A percentile compares a stretch with the other conserved stretches of the same genome.
phyloP scores from a whole-genome alignment of 2,113 vertebrate species.

The Procapra przewalskii region DNA sequence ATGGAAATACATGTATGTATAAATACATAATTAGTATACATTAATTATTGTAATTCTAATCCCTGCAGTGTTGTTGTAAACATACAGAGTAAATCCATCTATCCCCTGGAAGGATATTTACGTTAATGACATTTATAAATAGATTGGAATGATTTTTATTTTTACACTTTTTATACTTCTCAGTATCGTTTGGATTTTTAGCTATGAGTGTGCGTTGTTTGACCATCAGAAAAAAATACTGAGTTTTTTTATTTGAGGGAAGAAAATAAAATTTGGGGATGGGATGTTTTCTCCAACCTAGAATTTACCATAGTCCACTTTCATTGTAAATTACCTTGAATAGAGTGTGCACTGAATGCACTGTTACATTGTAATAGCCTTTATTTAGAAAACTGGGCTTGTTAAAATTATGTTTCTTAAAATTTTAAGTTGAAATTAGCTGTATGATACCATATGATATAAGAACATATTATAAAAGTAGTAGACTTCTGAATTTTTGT shows the following conservation, averaged over 20 bases:
- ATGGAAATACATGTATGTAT: neutral
- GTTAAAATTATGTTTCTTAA: conserved; percentile 11
- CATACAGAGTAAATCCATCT: neutral
- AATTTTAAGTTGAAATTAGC: conserved; percentile 33
- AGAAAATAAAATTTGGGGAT: neutral
- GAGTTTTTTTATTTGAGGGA: neutral
- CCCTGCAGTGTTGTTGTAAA: neutral
- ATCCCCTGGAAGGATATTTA: neutral
- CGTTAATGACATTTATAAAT: conserved; percentile 15
- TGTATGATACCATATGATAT: neutral
- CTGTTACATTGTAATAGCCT: neutral
- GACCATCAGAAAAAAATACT: neutral
- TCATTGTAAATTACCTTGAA: neutral
- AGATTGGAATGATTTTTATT: conserved; percentile 2
- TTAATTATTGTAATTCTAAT: neutral
- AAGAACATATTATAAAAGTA: neutral
- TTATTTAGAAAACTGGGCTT: conserved; percentile 28
- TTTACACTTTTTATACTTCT: neutral
- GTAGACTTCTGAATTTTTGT: neutral
- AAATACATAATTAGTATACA: neutral
- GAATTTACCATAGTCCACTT: neutral
- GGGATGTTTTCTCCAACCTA: neutral
- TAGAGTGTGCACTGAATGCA: neutral
- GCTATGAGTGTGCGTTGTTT: neutral
- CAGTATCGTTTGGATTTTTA: conserved; percentile 19